Conservation (phyloP, 2,797 vertebrate genomes). For the Pygocentrus nattereri region DNA sequence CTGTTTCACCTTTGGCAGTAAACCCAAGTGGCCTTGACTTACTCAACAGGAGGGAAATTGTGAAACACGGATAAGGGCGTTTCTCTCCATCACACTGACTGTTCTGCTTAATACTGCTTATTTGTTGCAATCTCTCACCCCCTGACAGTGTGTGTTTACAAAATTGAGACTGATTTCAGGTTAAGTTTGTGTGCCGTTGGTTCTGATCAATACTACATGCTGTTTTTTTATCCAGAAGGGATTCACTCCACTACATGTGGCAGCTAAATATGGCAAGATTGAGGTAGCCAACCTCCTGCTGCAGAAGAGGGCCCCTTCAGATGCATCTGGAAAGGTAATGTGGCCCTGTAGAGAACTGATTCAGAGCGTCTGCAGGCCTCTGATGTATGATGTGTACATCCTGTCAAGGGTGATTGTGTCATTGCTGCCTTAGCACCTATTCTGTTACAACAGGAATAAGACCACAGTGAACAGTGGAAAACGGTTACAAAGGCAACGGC, state of each 20-base stretch:
- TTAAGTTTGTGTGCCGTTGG: not conserved
- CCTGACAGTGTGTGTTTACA: not conserved
- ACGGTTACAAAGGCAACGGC: no score
- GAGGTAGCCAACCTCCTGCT: constrained; percentile 95
- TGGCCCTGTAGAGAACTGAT: not conserved
- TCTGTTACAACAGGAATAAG: constrained; percentile 5
- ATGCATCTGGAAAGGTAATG: constrained; percentile 94
- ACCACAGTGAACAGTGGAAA: not conserved
- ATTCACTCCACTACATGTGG: constrained; percentile 96
- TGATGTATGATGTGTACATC: not conserved
- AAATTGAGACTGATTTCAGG: not conserved
- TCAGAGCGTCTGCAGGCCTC: not conserved
- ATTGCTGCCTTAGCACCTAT: not conserved
- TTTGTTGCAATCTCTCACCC: constrained; percentile 19
- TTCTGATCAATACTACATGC: not conserved
- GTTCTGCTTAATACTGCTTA: not conserved
- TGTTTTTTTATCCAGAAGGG: constrained; percentile 87
- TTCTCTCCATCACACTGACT: not conserved
- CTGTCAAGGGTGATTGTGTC: not conserved
- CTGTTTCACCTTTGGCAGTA: constrained; percentile 2
- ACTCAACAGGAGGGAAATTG: constrained; percentile 46
- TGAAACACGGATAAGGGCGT: constrained; percentile 35
- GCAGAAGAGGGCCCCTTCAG: constrained; percentile 91
- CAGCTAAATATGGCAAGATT: constrained; percentile 96
- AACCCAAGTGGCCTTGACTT: constrained; percentile 5